Base-by-base conservation (phyloP, 1,140 invertebrate genomes). In the Zaprionus kolodkinae region DNA sequence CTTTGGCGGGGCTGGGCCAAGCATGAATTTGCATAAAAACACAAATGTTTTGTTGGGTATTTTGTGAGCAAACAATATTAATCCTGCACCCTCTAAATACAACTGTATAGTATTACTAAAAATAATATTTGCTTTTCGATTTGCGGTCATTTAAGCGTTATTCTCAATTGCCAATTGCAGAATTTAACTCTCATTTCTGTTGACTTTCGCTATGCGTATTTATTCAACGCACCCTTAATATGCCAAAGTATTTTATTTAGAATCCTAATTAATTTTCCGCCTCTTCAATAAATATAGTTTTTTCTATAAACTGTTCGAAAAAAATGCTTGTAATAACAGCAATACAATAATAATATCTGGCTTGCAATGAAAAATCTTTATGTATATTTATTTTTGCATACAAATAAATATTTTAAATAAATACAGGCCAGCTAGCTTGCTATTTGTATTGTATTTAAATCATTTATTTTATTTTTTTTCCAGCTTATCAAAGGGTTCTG, bases 1-100 rank as follows among this genome's bases (percentile, higher is more conserved):
- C 43, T 48, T 48, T 10, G 0, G 36, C 10, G 10, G 11, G 11
- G 1, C 36, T 0, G 12, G 12, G 38, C 38, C 38, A n/a, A 0
- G 12, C 36, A 13, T 43, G 25, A 45, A 17, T 48, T 56, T 4
- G 25, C 12, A 52, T 52, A 66, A 30, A 30, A 21, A 43, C 13
- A 30, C 63, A 17, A 25, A 9, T 52, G 7, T n/a, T 25, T 40
- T 54, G 45, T 61, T 61, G 57, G 17, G 35, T 67, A 52, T 17
- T 43, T 35, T 45, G n/a, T 2, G 0, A 6, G 52, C 21, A 12
- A 50, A 50, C 6, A 55, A 17, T 45, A 68, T 59, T 59, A 70
- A 55, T 54, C 21, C 38, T 71, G 33, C 33, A 67, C 72, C 78
- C 82, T 82, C 79, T 78, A 82, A 82, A 82, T 82, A 82, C 67